These are phyloP conservation scores for Acanthochromis polyacanthus DNA, from an alignment of 2,113 vertebrate genomes.

Conservation along the genomic window DNA sequence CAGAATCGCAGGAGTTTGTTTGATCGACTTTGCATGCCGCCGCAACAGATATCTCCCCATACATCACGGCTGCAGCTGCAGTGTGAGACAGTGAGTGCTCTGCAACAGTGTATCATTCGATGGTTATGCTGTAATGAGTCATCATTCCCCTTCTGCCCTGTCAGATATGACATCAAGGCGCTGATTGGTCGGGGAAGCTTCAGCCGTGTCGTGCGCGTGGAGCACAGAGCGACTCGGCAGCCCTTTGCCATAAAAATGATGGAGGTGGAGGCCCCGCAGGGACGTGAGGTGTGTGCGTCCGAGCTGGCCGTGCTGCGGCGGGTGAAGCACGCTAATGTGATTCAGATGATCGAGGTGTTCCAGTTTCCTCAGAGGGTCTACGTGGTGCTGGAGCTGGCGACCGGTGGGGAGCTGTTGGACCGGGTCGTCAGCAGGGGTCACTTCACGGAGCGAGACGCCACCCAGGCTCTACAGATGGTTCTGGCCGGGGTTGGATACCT, in stretches of 20 bases:
- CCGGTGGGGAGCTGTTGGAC: conserved; percentile 79
- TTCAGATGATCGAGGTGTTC: conserved; percentile 80
- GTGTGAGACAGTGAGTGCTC: conserved; percentile 26
- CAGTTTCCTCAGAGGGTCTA: conserved; percentile 73
- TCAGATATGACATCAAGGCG: conserved; percentile 83
- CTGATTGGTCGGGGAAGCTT: conserved; percentile 81
- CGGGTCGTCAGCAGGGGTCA: conserved; percentile 73
- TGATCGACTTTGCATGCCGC: conserved; percentile 3
- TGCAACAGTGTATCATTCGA: conserved; percentile 33
- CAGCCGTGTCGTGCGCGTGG: conserved; percentile 77
- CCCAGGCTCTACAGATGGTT: conserved; percentile 73
- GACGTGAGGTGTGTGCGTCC: conserved; percentile 67
- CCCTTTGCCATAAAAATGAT: conserved; percentile 83
- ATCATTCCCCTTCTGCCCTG: conserved; percentile 46
- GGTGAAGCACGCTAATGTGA: conserved; percentile 74
- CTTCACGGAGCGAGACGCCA: conserved; percentile 79
- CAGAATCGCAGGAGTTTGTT: conserved; percentile 11
- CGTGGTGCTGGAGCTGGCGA: conserved; percentile 78
- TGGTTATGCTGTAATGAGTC: conserved; percentile 46
- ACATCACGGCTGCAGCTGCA: conserved; percentile 42
- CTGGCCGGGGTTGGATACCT: conserved; percentile 74
- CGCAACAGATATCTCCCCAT: conserved; percentile 26
- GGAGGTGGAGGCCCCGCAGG: conserved; percentile 71
- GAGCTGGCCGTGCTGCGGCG: conserved; percentile 77
- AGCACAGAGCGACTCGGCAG: conserved; percentile 74